Base-by-base conservation (phyloP, 2,113 vertebrate genomes). In the Podarcis raffonei region DNA sequence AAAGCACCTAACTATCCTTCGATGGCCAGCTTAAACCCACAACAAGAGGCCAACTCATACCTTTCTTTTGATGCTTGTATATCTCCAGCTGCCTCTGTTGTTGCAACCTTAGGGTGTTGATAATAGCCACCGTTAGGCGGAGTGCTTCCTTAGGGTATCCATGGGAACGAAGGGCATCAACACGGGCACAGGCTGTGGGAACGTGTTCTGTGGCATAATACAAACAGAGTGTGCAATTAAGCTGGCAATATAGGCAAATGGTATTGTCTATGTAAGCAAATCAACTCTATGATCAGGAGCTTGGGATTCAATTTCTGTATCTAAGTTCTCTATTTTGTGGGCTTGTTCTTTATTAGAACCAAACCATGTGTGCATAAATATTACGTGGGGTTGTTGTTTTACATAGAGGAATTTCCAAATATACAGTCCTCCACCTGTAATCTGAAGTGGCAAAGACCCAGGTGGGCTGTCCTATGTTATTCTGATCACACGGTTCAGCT, bases 51-150 rank as follows among this genome's bases (percentile, higher is more conserved):
- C 32, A 76, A 79, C 85, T 81, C 89, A 11, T 96, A 99, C 99
- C 99, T 99, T 99, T 99, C 96, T 99, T 99, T 95, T 99, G 99
- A 96, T 99, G 99, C 93, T 99, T 99, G 96, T 99, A 99, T 93
- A 99, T 99, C 95, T 99, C 99, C 97, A 99, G 97, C 90, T 99
- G 99, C 76, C 98, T 97, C 89, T 99, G 98, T 94, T 99, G 99
- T 90, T 99, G 99, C 82, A 99, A 97, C 77, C 99, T 97, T 85
- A 99, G 96, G 2, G 99, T 99, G 95, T 98, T 99, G 95, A 99
- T 99, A 92, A 99, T 99, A 93, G 99, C 98, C 30, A 99, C 98
- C 0, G 98, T 98, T 84, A 99, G 94, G n/a, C 99, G 97, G 89
- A 99, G 97, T 59, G 99, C 99, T 95, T 99, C 99, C 93, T 98